phyloP scores from a whole-genome alignment of 1,140 invertebrate species.

The Anastatus disparis region DNA sequence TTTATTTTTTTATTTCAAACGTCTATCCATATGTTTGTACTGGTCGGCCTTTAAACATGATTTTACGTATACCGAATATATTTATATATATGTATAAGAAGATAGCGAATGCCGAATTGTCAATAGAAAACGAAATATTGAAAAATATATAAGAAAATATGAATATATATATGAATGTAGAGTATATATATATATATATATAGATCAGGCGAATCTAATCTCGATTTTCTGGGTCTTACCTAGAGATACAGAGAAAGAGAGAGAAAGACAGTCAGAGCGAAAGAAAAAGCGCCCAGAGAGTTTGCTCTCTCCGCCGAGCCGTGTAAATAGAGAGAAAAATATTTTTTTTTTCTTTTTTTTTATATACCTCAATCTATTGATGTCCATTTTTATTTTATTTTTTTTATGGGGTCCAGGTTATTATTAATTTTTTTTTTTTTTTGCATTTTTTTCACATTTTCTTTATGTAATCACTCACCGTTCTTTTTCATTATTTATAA shows the following conservation, averaged over 20 bases:
- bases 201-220: slow-evolving; percentile 22
- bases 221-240: slow-evolving; percentile 22
- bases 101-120: slow-evolving; percentile 19
- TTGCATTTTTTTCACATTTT: slow-evolving; percentile 42
- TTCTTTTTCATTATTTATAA: slow-evolving; percentile 50
- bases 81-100: not conserved
- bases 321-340: slow-evolving; percentile 35
- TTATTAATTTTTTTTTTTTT: slow-evolving; percentile 19
- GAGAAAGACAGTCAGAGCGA: slow-evolving; percentile 29
- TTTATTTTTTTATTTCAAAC: slow-evolving; percentile 35
- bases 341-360: no score
- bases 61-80: not conserved
- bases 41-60: not conserved
- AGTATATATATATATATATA: not conserved
- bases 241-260: slow-evolving; percentile 25
- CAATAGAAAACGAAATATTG: not conserved
- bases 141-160: not conserved
- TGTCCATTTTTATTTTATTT: slow-evolving; percentile 44
- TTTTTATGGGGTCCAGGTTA: slow-evolving; percentile 45
- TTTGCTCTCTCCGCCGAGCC: slow-evolving; percentile 17
- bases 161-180: not conserved
- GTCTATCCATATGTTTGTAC: slow-evolving; percentile 27
- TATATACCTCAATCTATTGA: slow-evolving; percentile 37
- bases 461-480: slow-evolving; percentile 44
- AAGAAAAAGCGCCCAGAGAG: slow-evolving; percentile 12